Base-by-base conservation (phyloP, 1,140 invertebrate species). In the Papilio polyxenes region DNA sequence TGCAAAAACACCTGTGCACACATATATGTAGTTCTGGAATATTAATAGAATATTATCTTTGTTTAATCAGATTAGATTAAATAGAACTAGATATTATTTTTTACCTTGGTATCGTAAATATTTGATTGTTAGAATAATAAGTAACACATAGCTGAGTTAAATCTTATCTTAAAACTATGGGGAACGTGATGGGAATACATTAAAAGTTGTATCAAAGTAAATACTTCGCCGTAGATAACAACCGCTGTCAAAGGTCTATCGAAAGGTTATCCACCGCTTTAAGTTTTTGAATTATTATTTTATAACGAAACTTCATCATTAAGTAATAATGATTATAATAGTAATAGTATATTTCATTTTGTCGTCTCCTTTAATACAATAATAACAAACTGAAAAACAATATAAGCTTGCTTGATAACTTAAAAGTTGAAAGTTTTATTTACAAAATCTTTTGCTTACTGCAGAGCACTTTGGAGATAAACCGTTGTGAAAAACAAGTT, bases 141-240 rank as follows among this genome's bases (percentile, higher is more conserved):
- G 20, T 65, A 65, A 72, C 65, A 72, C 65, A 37, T 72, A 3
- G 76, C 10, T 53, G 48, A 53, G 51, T 53, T 59, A 23, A 59
- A 62, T 79, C 37, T 59, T 51, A 80, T 80, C 79, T 85, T 85
- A 75, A 81, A 75, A 83, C 78, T 84, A 75, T 69, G 62, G 59
- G 49, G 83, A 83, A 83, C 87, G 85, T 89, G 87, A 86, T 85
- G 69, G 80, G 87, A 89, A 87, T 89, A 89, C 62, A 87, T 87
- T 87, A 86, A 84, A 83, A 82, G 83, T 83, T 80, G 56, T 83
- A 80, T n/a, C 72, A 81, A 81, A 79, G 69, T 78, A 76, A 75
- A 65, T 72, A 80, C 51, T 75, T 83, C 74, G 76, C 79, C 83
- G 76, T 44, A 80, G 65, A 83, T 83, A 59, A 20, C 11, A 62